Evolutionary conservation across 2,113 vertebrate species (phyloP), one percentile per base, ranked within the genome.

Genomic region (Lynx canadensis): DNA sequence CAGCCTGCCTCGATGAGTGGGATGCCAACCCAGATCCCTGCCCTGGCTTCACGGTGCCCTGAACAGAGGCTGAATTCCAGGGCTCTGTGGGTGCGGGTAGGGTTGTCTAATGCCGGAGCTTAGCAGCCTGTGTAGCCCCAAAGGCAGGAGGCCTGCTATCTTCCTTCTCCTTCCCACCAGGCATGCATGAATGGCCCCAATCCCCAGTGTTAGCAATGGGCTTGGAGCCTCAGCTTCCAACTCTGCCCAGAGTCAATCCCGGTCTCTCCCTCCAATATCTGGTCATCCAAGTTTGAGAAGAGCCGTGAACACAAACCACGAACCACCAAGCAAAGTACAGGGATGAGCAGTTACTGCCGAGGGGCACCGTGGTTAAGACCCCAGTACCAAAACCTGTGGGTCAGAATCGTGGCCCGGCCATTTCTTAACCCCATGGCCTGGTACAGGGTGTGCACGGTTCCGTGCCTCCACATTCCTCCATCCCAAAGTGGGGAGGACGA

Each of bases 151-250:
- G 36, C 13, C 1, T 0, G 9, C 6, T 27, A 0, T 13, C 50
- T 18, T 31, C 50, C n/a, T 65, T 31, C 25, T 57, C 36, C 66
- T 23, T 12, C 15, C 57, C 7, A 0, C 14, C 27, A n/a, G 38
- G 19, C 7, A 0, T 0, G 3, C 4, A 0, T 0, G 7, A 3
- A 21, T 0, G 1, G 45, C 4, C 79, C 5, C 38, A 41, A 0
- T 3, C 3, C 7, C n/a, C 3, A 16, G 7, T 1, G 10, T 5
- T 5, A 55, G 29, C 9, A 3, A 14, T 10, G 11, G 36, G 23
- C 29, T 38, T 12, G 60, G 78, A 33, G 50, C 12, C 57, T 57
- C 90, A 16, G 48, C 21, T 41, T 65, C 45, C 71, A 18, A 1
- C n/a, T 41, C 38, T 23, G 6, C 45, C 71, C 73, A 38, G 1